Evolutionary conservation across 35 echinoderm and acorn worm species (phyloP).

Genomic region (Stichopus chloronotus): DNA sequence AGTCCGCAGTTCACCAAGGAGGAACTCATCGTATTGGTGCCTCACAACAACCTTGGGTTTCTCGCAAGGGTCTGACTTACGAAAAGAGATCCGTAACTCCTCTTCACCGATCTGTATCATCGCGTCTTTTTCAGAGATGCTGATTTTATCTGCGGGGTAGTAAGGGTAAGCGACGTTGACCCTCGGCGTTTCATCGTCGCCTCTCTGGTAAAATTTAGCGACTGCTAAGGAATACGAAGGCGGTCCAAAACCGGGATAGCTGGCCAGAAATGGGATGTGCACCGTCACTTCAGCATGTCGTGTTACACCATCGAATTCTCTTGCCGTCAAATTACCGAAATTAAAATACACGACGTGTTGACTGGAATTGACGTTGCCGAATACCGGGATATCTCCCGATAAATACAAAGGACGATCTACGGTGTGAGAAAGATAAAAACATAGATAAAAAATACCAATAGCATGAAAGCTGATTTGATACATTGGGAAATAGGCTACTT

Average conservation of each 20-base stretch:
- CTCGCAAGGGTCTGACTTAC: neutral
- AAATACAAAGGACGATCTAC: neutral
- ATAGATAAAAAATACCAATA: too few relatives aligned
- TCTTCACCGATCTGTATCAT: neutral
- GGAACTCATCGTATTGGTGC: neutral
- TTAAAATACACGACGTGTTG: constrained; percentile 4
- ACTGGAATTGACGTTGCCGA: neutral
- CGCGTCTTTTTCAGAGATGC: neutral
- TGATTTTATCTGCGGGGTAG: neutral
- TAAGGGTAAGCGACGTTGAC: neutral
- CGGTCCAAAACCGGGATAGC: neutral
- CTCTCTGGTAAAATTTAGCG: neutral
- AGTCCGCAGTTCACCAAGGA: neutral
- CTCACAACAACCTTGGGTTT: neutral
- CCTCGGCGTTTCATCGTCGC: neutral
- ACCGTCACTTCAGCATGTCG: neutral
- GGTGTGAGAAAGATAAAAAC: neutral
- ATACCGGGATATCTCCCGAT: neutral
- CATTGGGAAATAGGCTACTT: too few relatives aligned
- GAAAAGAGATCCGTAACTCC: neutral
- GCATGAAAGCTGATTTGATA: too few relatives aligned
- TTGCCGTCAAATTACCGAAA: neutral
- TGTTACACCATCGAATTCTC: neutral
- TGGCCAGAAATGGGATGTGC: neutral
- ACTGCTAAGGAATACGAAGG: neutral